A percentile compares a stretch with the other conserved stretches of the same genome.
Evolutionary conservation across 2,113 vertebrate species (phyloP).

Genomic region (Chelonoidis abingdonii): DNA sequence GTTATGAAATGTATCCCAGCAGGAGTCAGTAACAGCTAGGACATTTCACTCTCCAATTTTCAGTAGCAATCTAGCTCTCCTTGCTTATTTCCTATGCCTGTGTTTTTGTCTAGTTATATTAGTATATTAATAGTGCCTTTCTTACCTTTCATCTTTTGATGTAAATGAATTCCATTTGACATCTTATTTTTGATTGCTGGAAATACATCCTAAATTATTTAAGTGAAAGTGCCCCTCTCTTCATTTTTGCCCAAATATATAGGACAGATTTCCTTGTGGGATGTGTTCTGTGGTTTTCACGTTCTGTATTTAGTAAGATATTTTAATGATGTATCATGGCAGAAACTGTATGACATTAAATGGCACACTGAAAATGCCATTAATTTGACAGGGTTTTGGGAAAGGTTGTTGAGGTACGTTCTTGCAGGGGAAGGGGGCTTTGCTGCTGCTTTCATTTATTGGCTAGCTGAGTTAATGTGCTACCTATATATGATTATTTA

Average conservation of each 20-base stretch:
- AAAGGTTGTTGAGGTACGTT: not conserved
- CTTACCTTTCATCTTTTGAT: not conserved
- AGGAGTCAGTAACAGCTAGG: not conserved
- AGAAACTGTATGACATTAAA: not conserved
- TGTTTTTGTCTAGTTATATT: not conserved
- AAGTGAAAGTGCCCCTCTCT: not conserved
- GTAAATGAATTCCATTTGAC: not conserved
- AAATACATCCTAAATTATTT: not conserved
- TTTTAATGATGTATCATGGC: not conserved
- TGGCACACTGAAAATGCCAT: not conserved
- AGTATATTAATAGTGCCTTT: not conserved
- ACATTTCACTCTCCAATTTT: not conserved
- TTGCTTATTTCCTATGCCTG: not conserved
- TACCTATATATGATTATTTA: not conserved
- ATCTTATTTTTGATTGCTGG: not conserved
- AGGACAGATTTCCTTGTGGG: not conserved
- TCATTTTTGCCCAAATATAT: not conserved
- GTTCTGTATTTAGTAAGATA: not conserved
- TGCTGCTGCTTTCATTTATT: not conserved
- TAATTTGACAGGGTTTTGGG: not conserved
- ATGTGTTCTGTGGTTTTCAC: not conserved
- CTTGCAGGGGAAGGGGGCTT: not conserved
- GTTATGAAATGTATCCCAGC: constrained; percentile 6
- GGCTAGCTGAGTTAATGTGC: not conserved
- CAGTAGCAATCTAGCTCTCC: not conserved